These are phyloP conservation scores for Elegia similella DNA, from an alignment of 2,888 invertebrate genomes.

Conservation along the genomic window DNA sequence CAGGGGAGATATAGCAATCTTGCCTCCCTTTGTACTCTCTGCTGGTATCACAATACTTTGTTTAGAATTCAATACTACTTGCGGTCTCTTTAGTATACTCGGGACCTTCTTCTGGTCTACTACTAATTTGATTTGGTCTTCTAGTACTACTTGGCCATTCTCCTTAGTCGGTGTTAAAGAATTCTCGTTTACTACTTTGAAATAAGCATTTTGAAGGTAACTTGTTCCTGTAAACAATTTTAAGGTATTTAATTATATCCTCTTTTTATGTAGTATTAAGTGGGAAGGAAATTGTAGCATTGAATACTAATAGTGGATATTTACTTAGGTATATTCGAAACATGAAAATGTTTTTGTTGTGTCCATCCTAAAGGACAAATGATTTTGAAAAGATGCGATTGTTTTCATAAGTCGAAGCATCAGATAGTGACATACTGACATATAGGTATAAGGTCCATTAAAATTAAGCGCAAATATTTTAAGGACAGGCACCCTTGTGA, in stretches of 20 bases:
- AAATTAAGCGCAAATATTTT: too few relatives aligned
- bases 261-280: neutral
- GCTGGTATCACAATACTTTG: conserved; percentile 44
- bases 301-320: too few relatives aligned
- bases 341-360: too few relatives aligned
- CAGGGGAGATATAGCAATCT: conserved; percentile 56
- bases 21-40: conserved; percentile 53
- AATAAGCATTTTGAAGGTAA: conserved; percentile 54
- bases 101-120: conserved; percentile 57
- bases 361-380: too few relatives aligned
- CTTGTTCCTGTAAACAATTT: conserved; percentile 45
- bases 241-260: neutral
- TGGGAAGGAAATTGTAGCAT: too few relatives aligned
- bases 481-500: too few relatives aligned
- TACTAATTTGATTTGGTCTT: conserved; percentile 47
- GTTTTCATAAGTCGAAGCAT: too few relatives aligned
- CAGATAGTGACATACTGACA: too few relatives aligned
- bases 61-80: conserved; percentile 33
- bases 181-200: conserved; percentile 71
- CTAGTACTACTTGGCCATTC: conserved; percentile 40
- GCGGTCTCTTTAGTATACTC: conserved; percentile 50
- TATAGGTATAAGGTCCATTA: too few relatives aligned
- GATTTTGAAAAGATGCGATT: too few relatives aligned
- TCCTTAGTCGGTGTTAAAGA: conserved; percentile 33
- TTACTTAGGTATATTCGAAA: too few relatives aligned